Evolutionary conservation across 2,888 invertebrate genomes (phyloP), one percentile per base, ranked within the genome.

Genomic region (Stenichneumon culpator): DNA sequence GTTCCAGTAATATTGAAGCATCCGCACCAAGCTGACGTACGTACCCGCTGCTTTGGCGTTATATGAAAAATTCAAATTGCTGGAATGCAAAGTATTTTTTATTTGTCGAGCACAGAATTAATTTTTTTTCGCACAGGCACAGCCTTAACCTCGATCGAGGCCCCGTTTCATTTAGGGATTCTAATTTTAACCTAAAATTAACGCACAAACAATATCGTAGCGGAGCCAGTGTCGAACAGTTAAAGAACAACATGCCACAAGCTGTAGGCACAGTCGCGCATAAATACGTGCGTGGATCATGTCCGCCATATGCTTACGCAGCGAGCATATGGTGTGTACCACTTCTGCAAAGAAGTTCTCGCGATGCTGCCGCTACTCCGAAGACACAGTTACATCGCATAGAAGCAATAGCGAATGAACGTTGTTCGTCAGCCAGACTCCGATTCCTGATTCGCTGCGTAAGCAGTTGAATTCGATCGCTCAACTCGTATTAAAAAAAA

Each of bases 291-390:
- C 78, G 75, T 75, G 78, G 86, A 83, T 87, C 87, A 86, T 88
- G 86, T 88, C 86, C 84, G 82, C 89, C 92, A 91, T 88, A 90
- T 92, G 91, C 79, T 87, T 85, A 78, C 63, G 72, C 74, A 70
- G 84, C 28, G 75, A 83, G 86, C 92, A 92, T 89, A 88, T 92
- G 92, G 90, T 82, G 90, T 82, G 92, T 91, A 89, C 92, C 84
- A 92, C 92, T 92, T 92, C 87, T 78, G 50, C 65, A 75, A 75
- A 79, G 63, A 77, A 82, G 73, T 79, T 88, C 87, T 86, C 86
- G 47, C 79, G 85, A 79, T 86, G 83, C 88, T 87, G 89, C 73
- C 77, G 83, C 68, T 68, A 80, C 72, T 68, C 79, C 70, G 70
- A 79, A 82, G 75, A 74, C 79, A 82, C 79, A 85, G 84, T 85